Percentiles rank a stretch among this genome's conserved stretches.
phyloP scores from a whole-genome alignment of 2,113 vertebrate genomes.

The Bujurquina vittata region DNA sequence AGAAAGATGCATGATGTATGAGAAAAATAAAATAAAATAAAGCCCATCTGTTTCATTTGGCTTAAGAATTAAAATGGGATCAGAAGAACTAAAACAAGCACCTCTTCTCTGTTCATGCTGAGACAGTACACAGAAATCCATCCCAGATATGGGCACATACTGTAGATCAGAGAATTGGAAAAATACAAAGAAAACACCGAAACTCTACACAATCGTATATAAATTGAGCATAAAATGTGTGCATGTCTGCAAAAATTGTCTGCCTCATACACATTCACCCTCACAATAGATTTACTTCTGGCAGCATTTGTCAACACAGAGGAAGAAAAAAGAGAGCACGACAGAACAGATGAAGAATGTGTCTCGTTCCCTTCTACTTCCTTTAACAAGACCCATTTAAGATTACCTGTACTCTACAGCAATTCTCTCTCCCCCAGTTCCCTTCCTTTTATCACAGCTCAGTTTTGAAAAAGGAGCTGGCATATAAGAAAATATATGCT shows the following conservation, averaged over 20 bases:
- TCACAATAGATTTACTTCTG: constrained; percentile 21
- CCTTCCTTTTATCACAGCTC: background rate
- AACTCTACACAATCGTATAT: background rate
- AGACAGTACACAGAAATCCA: background rate
- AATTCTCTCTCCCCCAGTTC: background rate
- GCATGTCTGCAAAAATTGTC: background rate
- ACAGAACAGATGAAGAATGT: background rate
- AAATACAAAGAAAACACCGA: background rate
- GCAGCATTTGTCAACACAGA: constrained; percentile 39
- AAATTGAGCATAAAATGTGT: background rate
- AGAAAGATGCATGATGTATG: background rate
- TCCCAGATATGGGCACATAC: constrained; percentile 23
- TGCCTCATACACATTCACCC: background rate
- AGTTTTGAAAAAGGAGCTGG: background rate
- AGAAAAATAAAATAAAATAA: constrained; percentile 1
- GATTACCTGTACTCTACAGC: constrained; percentile 21
- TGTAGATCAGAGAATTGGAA: constrained; percentile 4
- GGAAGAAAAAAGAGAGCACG: background rate
- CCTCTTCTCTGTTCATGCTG: background rate
- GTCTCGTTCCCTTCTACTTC: background rate
- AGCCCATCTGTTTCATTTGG: constrained; percentile 38
- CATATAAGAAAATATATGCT: background rate
- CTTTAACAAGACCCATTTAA: constrained; percentile 32
- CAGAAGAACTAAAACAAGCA: background rate
- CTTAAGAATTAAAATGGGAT: constrained; percentile 10